phyloP scores from a whole-genome alignment of 92 coral and sea anemone species.

The Diadumene lineata region DNA sequence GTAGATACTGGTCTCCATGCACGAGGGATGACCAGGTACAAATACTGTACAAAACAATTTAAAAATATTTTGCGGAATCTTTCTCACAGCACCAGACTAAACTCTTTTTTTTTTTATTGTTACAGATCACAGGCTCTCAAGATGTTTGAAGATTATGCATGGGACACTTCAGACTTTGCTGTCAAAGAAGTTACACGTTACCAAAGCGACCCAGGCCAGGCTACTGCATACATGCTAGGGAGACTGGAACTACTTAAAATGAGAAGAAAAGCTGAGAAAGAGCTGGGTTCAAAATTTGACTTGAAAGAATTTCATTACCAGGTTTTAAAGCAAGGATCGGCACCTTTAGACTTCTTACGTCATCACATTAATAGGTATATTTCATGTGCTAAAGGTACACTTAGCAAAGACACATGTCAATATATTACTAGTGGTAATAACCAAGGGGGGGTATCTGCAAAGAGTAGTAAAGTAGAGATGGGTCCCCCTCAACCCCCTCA shows the following conservation, averaged over 20 bases:
- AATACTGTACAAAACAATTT: background rate
- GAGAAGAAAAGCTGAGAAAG: constrained; percentile 73
- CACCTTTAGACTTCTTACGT: constrained; percentile 73
- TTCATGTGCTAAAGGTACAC: constrained; percentile 49
- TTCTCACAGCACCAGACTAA: too few relatives aligned
- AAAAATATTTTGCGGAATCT: too few relatives aligned
- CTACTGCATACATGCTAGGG: constrained; percentile 97
- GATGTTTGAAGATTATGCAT: constrained; percentile 63
- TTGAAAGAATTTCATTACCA: constrained; percentile 93
- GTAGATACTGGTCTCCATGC: constrained; percentile 76
- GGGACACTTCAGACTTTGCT: constrained; percentile 94
- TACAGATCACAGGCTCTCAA: constrained; percentile 73
- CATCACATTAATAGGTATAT: constrained; percentile 83
- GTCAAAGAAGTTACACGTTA: constrained; percentile 94
- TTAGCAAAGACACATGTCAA: constrained; percentile 36
- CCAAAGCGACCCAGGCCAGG: constrained; percentile 97
- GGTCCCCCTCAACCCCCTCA: background rate
- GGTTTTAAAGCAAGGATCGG: constrained; percentile 89
- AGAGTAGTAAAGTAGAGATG: background rate
- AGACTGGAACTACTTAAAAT: constrained; percentile 80
- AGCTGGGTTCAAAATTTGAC: constrained; percentile 62
- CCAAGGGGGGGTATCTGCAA: background rate
- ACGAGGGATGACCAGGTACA: constrained; percentile 70
- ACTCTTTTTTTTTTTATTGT: background rate
- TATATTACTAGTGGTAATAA: background rate